Evolutionary conservation across 2,113 vertebrate genomes (phyloP), one percentile per base, ranked within the genome.

Genomic region (Chaetodon auriga): DNA sequence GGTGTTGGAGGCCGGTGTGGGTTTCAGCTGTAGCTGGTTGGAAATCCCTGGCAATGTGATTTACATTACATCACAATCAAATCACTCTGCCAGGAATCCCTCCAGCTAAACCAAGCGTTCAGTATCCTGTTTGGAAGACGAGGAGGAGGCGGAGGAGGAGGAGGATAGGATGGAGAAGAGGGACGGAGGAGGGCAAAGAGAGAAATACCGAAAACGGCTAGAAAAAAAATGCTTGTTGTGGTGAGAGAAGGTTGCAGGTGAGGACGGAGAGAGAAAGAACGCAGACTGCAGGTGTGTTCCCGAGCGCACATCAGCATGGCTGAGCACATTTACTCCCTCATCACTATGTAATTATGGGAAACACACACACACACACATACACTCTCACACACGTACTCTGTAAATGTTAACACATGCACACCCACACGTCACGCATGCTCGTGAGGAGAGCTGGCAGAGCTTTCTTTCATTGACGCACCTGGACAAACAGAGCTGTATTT

Each of bases 21-120:
- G 48, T 69, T 90, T 80, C 60, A 82, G 90, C 86, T 92, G 64
- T 68, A 87, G 95, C 95, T 95, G 91, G 96, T 96, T 96, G 96
- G 96, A 96, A 96, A 96, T 96, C 96, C 96, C 96, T 96, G 96
- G 96, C 96, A 96, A 96, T 96, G 96, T 96, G 96, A 96, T 96
- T 96, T 96, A 90, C 80, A 93, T 95, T 89, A 94, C 88, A 94
- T 95, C 93, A 94, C 93, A 92, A 93, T 89, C 93, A 96, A 96
- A 96, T 96, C 96, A 96, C 96, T 96, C 96, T 96, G 95, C 96
- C 96, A 96, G 96, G 96, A 96, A 96, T 96, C 96, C 96, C 94
- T 93, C 95, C 94, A 95, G 90, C 95, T 90, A 90, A 90, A 93
- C 92, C 94, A 93, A 79, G 72, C 55, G 49, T 65, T 74, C 61